These are phyloP conservation scores for Enoplosus armatus DNA, from an alignment of 2,797 vertebrate genomes.

Conservation along the genomic window DNA sequence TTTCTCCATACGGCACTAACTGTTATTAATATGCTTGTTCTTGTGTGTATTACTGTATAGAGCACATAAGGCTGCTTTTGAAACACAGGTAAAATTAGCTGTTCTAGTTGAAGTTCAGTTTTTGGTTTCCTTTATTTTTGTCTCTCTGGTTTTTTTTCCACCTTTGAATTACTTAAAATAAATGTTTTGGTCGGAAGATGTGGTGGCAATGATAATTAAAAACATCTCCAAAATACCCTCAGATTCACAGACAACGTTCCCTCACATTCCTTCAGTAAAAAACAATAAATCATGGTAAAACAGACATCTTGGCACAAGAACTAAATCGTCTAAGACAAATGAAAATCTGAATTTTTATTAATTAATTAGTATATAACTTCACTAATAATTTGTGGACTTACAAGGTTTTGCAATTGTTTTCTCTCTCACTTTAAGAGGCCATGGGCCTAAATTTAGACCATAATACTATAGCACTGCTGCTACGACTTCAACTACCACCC, in stretches of 20 bases:
- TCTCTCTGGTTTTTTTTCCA: not conserved
- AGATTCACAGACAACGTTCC: not conserved
- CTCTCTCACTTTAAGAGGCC: not conserved
- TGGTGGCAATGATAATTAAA: not conserved
- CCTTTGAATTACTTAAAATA: not conserved
- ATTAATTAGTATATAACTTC: not conserved
- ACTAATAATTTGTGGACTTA: not conserved
- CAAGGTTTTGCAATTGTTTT: not conserved
- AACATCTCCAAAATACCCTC: not conserved
- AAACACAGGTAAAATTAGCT: not conserved
- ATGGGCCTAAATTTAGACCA: constrained; percentile 4
- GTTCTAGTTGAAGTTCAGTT: not conserved
- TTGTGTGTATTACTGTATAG: not conserved
- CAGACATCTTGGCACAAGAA: not conserved
- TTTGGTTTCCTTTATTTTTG: not conserved
- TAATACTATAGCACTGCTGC: not conserved
- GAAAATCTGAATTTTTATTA: not conserved
- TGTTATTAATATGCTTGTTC: not conserved
- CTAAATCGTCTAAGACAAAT: not conserved
- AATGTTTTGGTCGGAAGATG: not conserved
- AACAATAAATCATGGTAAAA: not conserved
- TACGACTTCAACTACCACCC: not conserved
- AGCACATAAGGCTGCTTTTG: not conserved
- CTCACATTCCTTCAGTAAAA: not conserved
- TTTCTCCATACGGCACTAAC: not conserved